These are phyloP conservation scores for Alaudala cheleensis DNA, from an alignment of 2,113 vertebrate genomes.

Conservation along the genomic window DNA sequence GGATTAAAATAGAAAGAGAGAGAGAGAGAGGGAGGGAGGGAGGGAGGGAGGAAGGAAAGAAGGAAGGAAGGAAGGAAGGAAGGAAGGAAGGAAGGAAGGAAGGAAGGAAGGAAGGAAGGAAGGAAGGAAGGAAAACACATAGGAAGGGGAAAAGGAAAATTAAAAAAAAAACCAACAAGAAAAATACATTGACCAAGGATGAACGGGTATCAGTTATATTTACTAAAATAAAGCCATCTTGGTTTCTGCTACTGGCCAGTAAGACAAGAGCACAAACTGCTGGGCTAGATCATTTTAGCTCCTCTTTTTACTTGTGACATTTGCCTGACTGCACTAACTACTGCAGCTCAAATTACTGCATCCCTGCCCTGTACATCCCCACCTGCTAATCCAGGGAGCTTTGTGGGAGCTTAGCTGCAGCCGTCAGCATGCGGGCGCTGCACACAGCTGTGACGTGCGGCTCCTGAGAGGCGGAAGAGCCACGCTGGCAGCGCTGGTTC, in stretches of 20 bases:
- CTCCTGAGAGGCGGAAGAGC: neutral
- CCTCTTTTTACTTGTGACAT: slow-evolving; percentile 39
- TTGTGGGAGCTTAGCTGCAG: slow-evolving; percentile 27
- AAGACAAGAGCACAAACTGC: neutral
- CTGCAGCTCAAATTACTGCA: slow-evolving; percentile 6
- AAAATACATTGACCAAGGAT: neutral
- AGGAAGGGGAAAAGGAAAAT: accelerated
- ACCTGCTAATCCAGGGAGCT: slow-evolving; percentile 47
- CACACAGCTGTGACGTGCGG: accelerated
- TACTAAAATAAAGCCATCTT: neutral
- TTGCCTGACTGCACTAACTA: slow-evolving; percentile 23
- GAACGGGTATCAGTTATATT: neutral
- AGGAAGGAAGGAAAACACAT: too few relatives aligned
- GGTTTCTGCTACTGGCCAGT: neutral
- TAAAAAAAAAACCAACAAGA: neutral
- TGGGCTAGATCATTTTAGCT: neutral
- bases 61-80: too few relatives aligned
- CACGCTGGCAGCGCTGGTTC: neutral
- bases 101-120: too few relatives aligned
- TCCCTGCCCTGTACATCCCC: neutral
- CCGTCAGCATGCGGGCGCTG: neutral
- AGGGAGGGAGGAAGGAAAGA: too few relatives aligned
- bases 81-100: too few relatives aligned
- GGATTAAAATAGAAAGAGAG: neutral
- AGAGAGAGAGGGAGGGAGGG: too few relatives aligned